A percentile compares a stretch with the other conserved stretches of the same genome.
Evolutionary conservation across 1,140 invertebrate species (phyloP).

Genomic region (Solen grandis): DNA sequence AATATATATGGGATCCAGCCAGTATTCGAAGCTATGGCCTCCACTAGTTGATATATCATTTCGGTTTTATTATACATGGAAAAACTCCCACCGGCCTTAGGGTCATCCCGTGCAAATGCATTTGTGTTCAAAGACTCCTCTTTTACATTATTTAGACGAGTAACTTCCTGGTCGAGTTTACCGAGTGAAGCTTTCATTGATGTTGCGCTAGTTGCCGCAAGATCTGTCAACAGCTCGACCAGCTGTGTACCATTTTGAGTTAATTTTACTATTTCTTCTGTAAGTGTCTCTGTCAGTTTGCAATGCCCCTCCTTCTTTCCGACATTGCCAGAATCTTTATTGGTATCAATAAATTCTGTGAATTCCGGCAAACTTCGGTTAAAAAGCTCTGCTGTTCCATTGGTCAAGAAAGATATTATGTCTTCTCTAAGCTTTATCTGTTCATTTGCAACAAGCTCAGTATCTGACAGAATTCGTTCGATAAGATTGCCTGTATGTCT

Average conservation of each 20-base stretch:
- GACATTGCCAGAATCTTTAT: not conserved
- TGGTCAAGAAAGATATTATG: constrained; percentile 20
- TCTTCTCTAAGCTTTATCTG: constrained; percentile 54
- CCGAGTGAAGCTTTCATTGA: constrained; percentile 55
- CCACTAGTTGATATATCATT: constrained; percentile 55
- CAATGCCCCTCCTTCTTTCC: not conserved
- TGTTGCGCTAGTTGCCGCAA: constrained; percentile 58
- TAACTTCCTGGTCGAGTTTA: constrained; percentile 59
- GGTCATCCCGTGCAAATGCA: constrained; percentile 17
- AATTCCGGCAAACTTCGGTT: constrained; percentile 44
- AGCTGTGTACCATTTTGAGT: constrained; percentile 59
- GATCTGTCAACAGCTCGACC: constrained; percentile 59
- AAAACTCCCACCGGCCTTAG: not conserved
- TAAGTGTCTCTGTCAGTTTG: constrained; percentile 10
- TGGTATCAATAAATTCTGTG: not conserved
- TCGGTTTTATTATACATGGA: constrained; percentile 58
- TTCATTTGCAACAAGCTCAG: constrained; percentile 53
- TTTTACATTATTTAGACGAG: constrained; percentile 47
- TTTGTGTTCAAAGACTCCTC: not conserved
- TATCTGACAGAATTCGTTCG: constrained; percentile 60
- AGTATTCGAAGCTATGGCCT: constrained; percentile 66
- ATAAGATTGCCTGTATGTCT: constrained; percentile 62
- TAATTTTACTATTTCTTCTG: constrained; percentile 48
- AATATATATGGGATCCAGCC: constrained; percentile 69
- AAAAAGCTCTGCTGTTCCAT: constrained; percentile 48